Conservation (phyloP, 2,797 vertebrate species). For the Percopsis omiscomaycus region DNA sequence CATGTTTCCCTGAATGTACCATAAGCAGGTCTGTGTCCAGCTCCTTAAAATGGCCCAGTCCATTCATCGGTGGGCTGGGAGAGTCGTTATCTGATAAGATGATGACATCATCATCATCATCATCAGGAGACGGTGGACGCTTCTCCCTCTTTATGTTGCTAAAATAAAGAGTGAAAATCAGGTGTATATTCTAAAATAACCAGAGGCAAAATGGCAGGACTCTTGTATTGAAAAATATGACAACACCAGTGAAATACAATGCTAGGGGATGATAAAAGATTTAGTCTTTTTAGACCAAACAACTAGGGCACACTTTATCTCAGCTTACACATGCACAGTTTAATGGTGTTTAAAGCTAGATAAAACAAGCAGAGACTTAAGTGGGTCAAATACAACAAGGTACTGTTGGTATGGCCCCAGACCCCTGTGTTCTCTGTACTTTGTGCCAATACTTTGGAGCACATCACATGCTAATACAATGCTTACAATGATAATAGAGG, state of each 20-base stretch:
- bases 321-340: neutral
- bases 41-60: constrained; percentile 82
- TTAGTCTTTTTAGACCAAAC: neutral
- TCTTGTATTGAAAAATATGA: too few relatives aligned
- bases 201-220: too few relatives aligned
- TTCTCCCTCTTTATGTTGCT: constrained; percentile 83
- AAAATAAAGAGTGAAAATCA: constrained; percentile 6
- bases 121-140: constrained; percentile 83
- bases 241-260: too few relatives aligned
- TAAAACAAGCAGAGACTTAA: neutral
- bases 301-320: neutral
- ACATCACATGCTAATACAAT: too few relatives aligned
- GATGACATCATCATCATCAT: constrained; percentile 80
- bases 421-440: too few relatives aligned
- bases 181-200: neutral
- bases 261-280: neutral
- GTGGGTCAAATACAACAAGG: constrained; percentile 17
- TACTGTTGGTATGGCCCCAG: too few relatives aligned
- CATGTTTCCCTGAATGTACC: constrained; percentile 74
- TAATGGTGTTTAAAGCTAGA: neutral
- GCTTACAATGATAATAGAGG: too few relatives aligned
- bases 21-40: constrained; percentile 86
- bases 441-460: too few relatives aligned
- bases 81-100: constrained; percentile 91
- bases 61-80: constrained; percentile 86